Evolutionary conservation across 92 coral and sea anemone genomes (phyloP).

Genomic region (Actinernus sp.): DNA sequence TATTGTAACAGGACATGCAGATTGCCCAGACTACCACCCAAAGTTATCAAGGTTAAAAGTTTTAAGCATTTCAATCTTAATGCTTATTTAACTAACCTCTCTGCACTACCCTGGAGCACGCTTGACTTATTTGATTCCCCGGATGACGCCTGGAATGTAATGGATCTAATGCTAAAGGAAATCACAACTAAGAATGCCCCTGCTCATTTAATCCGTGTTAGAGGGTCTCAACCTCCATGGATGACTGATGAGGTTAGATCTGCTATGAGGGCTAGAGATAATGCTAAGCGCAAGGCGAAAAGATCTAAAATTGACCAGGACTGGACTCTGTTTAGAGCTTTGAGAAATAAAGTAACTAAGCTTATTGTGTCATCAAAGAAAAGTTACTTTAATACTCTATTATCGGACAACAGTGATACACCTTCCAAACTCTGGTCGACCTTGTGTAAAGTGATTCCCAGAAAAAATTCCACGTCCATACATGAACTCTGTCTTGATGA

Average conservation of each 20-base stretch:
- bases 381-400: conserved; percentile 12
- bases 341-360: conserved; percentile 8
- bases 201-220: conserved; percentile 5
- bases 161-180: conserved; percentile 13
- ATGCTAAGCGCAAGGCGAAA: conserved; percentile 2
- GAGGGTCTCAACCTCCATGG: conserved; percentile 9
- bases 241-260: conserved; percentile 3
- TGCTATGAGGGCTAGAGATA: conserved; percentile 1
- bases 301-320: conserved; percentile 10
- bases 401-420: conserved; percentile 8
- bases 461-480: conserved; percentile 8
- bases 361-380: conserved; percentile 11
- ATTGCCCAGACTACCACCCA: neutral
- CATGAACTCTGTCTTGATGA: conserved; percentile 12
- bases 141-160: conserved; percentile 1
- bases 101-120: neutral
- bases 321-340: conserved; percentile 2
- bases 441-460: conserved; percentile 15
- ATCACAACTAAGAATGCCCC: conserved; percentile 13
- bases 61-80: conserved; percentile 2
- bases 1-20: conserved; percentile 13
- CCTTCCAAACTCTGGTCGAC: conserved; percentile 34
- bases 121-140: conserved; percentile 1
- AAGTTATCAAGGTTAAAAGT: no score
- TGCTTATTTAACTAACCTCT: neutral